Evolutionary conservation across 2,113 vertebrate genomes (phyloP), one percentile per base, ranked within the genome.

Genomic region (Odocoileus virginianus): DNA sequence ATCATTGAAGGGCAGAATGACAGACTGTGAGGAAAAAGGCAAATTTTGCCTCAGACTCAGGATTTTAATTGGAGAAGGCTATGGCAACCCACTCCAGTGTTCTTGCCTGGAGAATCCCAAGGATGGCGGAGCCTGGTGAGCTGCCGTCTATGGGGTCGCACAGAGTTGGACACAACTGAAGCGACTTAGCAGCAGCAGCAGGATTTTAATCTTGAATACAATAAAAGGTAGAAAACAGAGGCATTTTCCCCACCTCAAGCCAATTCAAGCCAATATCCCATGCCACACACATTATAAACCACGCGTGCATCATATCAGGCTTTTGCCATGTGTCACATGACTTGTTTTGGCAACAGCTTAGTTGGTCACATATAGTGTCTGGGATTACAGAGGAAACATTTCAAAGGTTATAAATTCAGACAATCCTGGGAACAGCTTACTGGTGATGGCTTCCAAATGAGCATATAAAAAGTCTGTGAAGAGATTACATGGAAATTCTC

Each of bases 361-460:
- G 58, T 27, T 94, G 87, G 57, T 91, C 86, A 98, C 84, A 95
- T 92, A 96, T 28, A 54, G 57, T 54, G 89, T 88, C 50, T 43
- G 16, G 36, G 61, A 95, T 95, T 94, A 96, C 55, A 93, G 71
- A 95, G 79, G 57, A 57, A 61, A 96, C 67, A 87, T 58, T 84
- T 58, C 64, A 91, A 61, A 27, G 52, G 78, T 45, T 54, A 93
- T 96, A 97, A 95, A 95, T 97, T 94, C 91, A 94, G 61, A 86
- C 71, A 95, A 97, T 97, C 43, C 86, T 97, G 86, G 54, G 36
- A 97, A 87, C 58, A 89, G 89, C 23, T 95, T 89, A 89, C 89
- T 50, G 84, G 82, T 91, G 83, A 97, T 87, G 86, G 54, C 83
- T 97, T 97, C 78, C 96, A 97, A 97, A 97, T 89, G 91, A 96